phyloP scores from a whole-genome alignment of 2,113 vertebrate species.

The Puffinus mauretanicus region DNA sequence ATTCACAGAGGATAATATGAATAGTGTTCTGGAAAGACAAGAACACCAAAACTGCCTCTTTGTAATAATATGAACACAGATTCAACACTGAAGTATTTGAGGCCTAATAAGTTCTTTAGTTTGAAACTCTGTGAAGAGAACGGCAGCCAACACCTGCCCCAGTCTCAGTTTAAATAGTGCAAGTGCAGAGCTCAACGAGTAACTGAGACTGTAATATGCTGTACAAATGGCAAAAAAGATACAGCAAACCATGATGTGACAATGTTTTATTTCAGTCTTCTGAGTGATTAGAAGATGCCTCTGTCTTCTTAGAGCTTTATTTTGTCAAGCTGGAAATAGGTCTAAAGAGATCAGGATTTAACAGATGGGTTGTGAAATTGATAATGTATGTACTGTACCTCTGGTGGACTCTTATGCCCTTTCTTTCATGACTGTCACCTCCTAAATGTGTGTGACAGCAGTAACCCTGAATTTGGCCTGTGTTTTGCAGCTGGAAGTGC shows the following conservation, averaged over 20 bases:
- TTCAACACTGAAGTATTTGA: background rate
- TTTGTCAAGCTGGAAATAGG: background rate
- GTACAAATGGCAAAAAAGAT: background rate
- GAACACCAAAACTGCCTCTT: background rate
- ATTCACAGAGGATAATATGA: background rate
- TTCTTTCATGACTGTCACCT: conserved; percentile 13
- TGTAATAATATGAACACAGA: background rate
- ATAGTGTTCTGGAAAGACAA: background rate
- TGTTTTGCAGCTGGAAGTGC: conserved; percentile 33
- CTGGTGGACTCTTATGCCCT: background rate
- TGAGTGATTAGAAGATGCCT: background rate
- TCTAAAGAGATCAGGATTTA: background rate
- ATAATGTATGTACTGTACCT: background rate
- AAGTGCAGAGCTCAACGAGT: background rate
- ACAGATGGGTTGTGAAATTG: conserved; percentile 21
- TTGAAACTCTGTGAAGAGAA: background rate
- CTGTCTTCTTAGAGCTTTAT: background rate
- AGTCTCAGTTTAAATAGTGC: background rate
- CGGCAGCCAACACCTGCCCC: background rate
- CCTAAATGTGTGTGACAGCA: conserved; percentile 32
- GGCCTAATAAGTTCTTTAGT: background rate
- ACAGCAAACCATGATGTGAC: background rate
- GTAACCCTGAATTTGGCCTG: background rate
- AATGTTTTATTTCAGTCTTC: background rate
- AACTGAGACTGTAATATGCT: background rate